Base-by-base conservation (phyloP, 2,797 vertebrate genomes). In the Pseudomugil gertrudae region DNA sequence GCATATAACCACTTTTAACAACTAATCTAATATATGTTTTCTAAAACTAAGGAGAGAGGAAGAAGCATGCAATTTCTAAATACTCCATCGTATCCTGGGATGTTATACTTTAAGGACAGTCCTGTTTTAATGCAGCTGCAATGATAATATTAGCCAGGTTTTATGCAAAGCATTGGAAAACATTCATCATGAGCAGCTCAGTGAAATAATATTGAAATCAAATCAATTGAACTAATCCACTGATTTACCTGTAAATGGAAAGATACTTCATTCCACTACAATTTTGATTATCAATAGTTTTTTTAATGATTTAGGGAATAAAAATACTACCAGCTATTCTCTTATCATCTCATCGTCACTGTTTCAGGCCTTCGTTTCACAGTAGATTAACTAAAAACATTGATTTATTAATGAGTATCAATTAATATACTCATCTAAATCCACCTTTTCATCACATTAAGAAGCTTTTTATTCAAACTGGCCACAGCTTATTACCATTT, bases 321-420 rank as follows among this genome's bases (percentile, higher is more conserved):
- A 30, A 40, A 55, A 29, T 32, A 26, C 15, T 38, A 3, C 23
- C 24, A 50, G 24, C 13, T 27, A 27, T 9, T 15, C 26, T 7
- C 48, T 50, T 47, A 21, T 19, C 21, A 17, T 8, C 9, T 48
- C 21, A 48, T 24, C 10, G 21, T 36, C 11, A 3, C 32, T 56
- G n/a, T n/a, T n/a, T n/a, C n/a, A n/a, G n/a, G n/a, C n/a, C n/a
- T n/a, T n/a, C n/a, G n/a, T n/a, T n/a, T n/a, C n/a, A n/a, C n/a
- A n/a, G n/a, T n/a, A n/a, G n/a, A n/a, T 19, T 67, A 33, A 9
- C 45, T 38, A 43, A 67, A 58, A 58, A 58, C 56, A 52, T 35
- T 52, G 26, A 51, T 24, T 35, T 11, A 9, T 23, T 23, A 48
- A 48, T 48, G 40, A 14, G 1, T 10, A 60, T 60, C 7, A 29